These are phyloP conservation scores for Heteromurus nitidus DNA, from an alignment of 2,888 invertebrate species.

Conservation along the genomic window DNA sequence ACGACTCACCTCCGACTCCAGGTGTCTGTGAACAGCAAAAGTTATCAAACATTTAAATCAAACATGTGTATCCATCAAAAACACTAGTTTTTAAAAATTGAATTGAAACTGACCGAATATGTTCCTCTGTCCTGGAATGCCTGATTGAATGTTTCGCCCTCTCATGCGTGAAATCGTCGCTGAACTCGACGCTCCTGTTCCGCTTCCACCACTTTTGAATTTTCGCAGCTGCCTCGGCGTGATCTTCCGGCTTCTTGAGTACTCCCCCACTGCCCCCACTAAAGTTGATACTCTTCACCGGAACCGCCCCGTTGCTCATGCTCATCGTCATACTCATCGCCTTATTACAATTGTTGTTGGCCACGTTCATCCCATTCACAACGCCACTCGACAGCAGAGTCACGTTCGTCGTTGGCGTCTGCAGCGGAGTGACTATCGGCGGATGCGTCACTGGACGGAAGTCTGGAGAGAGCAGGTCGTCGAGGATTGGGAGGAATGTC, in stretches of 20 bases:
- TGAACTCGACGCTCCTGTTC: slow-evolving; percentile 10
- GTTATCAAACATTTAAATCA: too few species aligned
- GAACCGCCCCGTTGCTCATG: too few species aligned
- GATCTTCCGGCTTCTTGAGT: neutral
- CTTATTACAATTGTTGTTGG: too few species aligned
- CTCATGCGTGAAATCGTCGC: slow-evolving; percentile 50
- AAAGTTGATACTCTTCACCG: too few species aligned
- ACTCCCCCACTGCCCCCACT: neutral
- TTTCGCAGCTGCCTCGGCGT: slow-evolving; percentile 62
- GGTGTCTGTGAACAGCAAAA: slow-evolving; percentile 82
- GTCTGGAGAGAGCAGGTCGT: slow-evolving; percentile 71
- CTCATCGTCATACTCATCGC: too few species aligned
- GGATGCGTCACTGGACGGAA: slow-evolving; percentile 68
- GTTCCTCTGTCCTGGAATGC: slow-evolving; percentile 71
- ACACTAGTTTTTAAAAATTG: neutral
- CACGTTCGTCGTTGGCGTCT: slow-evolving; percentile 59
- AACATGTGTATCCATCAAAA: too few species aligned
- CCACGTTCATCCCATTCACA: neutral
- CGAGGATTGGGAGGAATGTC: slow-evolving; percentile 72
- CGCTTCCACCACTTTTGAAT: slow-evolving; percentile 73
- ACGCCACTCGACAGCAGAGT: neutral
- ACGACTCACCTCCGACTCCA: slow-evolving; percentile 89
- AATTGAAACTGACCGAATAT: slow-evolving; percentile 64
- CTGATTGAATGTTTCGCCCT: slow-evolving; percentile 70
- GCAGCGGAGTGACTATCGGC: slow-evolving; percentile 58